A percentile compares a stretch with the other conserved stretches of the same genome.
These are phyloP conservation scores for Cylindroiulus punctatus DNA, from an alignment of 2,888 invertebrate species.

Conservation along the genomic window DNA sequence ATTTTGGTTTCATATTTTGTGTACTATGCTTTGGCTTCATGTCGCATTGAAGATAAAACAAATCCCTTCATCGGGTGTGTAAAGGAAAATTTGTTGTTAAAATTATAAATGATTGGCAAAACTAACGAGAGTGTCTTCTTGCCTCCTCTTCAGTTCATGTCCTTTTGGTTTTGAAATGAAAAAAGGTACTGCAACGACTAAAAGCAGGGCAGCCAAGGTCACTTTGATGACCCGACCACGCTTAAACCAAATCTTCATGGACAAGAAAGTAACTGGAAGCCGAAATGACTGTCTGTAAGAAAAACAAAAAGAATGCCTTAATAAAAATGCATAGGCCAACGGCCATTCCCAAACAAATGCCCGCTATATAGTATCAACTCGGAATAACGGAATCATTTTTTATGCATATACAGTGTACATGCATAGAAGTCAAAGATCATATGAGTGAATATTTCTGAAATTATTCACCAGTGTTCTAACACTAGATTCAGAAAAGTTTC, in stretches of 20 bases:
- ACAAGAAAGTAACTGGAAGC: background rate
- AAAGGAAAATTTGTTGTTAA: background rate
- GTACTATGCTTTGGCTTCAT: no score
- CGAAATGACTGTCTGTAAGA: background rate
- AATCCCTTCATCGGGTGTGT: background rate
- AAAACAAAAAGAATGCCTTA: background rate
- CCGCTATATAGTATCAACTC: no score
- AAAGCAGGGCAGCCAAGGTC: slow-evolving; percentile 56
- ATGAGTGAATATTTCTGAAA: no score
- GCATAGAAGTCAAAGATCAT: no score
- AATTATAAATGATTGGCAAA: slow-evolving; percentile 23
- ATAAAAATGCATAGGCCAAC: no score
- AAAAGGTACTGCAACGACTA: slow-evolving; percentile 59
- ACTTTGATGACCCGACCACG: slow-evolving; percentile 59
- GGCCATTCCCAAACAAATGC: no score
- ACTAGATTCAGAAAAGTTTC: no score
- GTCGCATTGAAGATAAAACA: background rate
- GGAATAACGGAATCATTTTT: no score
- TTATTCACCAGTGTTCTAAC: no score
- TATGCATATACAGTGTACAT: no score
- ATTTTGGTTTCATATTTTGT: no score
- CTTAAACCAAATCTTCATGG: slow-evolving; percentile 59
- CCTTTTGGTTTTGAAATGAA: slow-evolving; percentile 59
- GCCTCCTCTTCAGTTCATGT: slow-evolving; percentile 25
- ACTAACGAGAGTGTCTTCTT: slow-evolving; percentile 22